Percentiles rank a stretch among this genome's conserved stretches.
Evolutionary conservation across 2,113 vertebrate genomes (phyloP).

Genomic region (Malurus melanocephalus): DNA sequence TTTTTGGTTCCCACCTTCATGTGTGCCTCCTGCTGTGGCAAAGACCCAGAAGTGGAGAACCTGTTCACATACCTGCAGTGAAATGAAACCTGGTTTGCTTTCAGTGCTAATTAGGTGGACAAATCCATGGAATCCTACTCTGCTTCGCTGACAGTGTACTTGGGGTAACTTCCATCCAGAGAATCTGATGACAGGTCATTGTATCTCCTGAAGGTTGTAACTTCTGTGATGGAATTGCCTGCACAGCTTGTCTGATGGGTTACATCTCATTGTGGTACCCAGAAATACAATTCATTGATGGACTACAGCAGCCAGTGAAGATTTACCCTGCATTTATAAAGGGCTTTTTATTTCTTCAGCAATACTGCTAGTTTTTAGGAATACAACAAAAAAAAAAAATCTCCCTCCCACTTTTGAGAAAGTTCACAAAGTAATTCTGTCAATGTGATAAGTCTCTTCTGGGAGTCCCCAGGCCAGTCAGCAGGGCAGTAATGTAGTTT

Average conservation of each 20-base stretch:
- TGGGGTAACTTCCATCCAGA: not conserved
- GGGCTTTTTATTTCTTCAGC: not conserved
- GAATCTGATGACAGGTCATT: not conserved
- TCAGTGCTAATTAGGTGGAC: not conserved
- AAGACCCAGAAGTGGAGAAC: not conserved
- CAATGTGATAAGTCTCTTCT: not conserved
- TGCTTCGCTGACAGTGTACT: not conserved
- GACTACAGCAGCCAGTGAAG: not conserved
- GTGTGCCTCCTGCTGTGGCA: not conserved
- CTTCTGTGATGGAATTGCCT: not conserved
- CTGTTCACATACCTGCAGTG: not conserved
- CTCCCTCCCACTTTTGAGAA: not conserved
- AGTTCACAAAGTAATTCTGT: not conserved
- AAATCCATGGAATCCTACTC: not conserved
- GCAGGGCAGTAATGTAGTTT: not conserved
- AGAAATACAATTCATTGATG: not conserved
- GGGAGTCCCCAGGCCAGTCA: not conserved
- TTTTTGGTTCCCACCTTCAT: not conserved
- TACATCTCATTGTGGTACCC: not conserved
- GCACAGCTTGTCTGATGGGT: not conserved
- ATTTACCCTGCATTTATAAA: not conserved
- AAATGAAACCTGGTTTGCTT: not conserved
- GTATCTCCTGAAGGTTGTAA: not conserved
- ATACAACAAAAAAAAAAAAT: not conserved
- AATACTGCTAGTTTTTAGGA: not conserved